phyloP scores from a whole-genome alignment of 2,113 vertebrate species.

The Phocoena sinus region DNA sequence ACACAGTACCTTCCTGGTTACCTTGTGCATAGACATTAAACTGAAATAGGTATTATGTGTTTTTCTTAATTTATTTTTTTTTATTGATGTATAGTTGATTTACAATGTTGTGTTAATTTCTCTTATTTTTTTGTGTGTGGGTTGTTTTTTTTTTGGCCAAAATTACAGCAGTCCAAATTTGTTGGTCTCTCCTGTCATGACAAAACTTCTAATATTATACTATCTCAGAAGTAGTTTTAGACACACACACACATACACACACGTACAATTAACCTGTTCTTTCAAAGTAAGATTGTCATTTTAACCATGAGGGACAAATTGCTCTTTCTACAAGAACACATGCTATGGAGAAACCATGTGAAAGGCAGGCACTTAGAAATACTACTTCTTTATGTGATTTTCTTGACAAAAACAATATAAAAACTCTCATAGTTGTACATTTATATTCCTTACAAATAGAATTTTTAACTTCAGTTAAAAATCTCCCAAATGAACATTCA shows the following conservation, averaged over 20 bases:
- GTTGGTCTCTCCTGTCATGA: neutral
- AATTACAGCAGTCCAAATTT: neutral
- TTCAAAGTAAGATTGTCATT: neutral
- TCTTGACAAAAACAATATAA: neutral
- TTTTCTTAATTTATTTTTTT: neutral
- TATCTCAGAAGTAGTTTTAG: neutral
- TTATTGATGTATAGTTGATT: neutral
- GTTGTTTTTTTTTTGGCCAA: neutral
- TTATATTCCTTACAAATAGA: neutral
- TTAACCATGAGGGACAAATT: neutral
- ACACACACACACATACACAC: neutral
- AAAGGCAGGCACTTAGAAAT: neutral
- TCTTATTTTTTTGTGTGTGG: neutral
- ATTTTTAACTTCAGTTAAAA: neutral
- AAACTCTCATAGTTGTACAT: neutral
- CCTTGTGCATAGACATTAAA: neutral
- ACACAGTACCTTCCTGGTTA: neutral
- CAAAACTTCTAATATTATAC: neutral
- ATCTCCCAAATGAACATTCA: conserved; percentile 10
- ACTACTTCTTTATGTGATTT: neutral
- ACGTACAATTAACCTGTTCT: neutral
- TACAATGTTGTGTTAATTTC: neutral
- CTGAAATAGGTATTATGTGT: neutral
- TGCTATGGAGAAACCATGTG: neutral
- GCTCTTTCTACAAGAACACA: neutral